Evolutionary conservation across 1,140 invertebrate species (phyloP).

Genomic region (Nymphalis io): DNA sequence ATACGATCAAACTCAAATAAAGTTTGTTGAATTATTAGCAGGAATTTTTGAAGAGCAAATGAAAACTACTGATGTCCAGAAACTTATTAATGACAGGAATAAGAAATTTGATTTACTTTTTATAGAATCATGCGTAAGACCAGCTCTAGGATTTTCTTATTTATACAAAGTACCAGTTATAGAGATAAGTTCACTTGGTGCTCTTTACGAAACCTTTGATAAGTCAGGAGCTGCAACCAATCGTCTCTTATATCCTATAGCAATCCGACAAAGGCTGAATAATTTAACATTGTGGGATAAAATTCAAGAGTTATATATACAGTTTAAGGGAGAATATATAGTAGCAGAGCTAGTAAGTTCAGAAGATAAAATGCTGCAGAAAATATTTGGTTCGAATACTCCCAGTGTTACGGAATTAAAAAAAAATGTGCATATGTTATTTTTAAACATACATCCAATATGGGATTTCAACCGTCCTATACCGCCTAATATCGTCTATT

Average conservation of each 20-base stretch:
- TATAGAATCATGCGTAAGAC: constrained; percentile 41
- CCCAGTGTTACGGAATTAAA: constrained; percentile 53
- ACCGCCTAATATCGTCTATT: not conserved
- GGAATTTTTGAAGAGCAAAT: constrained; percentile 39
- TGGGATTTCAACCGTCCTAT: constrained; percentile 53
- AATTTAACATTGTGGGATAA: constrained; percentile 46
- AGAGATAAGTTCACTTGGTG: constrained; percentile 50
- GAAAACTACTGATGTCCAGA: constrained; percentile 36
- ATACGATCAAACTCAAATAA: constrained; percentile 16
- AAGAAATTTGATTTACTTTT: constrained; percentile 49
- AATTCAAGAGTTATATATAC: constrained; percentile 20
- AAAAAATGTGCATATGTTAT: constrained; percentile 78
- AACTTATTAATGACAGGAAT: constrained; percentile 35
- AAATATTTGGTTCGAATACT: constrained; percentile 39
- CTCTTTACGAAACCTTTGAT: constrained; percentile 33
- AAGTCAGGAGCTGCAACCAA: constrained; percentile 40
- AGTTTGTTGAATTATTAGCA: constrained; percentile 20
- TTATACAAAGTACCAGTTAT: constrained; percentile 53
- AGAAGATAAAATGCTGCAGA: constrained; percentile 34
- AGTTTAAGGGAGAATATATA: not conserved
- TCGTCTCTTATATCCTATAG: constrained; percentile 42
- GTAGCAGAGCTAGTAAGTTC: not conserved
- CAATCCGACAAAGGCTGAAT: constrained; percentile 29
- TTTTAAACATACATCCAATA: constrained; percentile 76
- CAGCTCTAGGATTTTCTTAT: constrained; percentile 41